Evolutionary conservation across 2,888 invertebrate genomes (phyloP), one percentile per base, ranked within the genome.

Genomic region (Drosophila suboccidentalis): DNA sequence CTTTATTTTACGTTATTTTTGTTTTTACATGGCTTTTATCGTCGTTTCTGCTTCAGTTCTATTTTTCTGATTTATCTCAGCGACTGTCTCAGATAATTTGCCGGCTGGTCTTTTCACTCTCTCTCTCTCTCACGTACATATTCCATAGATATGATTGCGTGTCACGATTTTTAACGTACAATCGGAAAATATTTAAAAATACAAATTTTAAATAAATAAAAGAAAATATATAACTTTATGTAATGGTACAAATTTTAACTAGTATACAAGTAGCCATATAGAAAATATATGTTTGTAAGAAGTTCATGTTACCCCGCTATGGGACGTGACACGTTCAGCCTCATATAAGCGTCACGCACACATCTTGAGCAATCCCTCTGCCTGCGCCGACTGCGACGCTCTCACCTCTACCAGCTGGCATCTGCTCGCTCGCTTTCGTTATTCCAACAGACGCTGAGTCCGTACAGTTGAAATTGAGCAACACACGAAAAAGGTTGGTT

Each of bases 401-500:
- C 68, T 51, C 54, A 26, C 6, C 55, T 41, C 46, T 29, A 17
- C 43, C 63, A 65, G 71, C 64, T 44, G 51, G 39, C 74, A 50
- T 79, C 57, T 64, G 53, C 60, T 26, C 44, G 29, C 58, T 64
- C 39, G 74, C 62, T 73, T 87, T 80, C 86, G 71, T 82, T 75
- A 55, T 70, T 39, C 41, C 57, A 61, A 54, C 19, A 43, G 71
- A 68, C 67, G 59, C 67, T 6, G 6, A 57, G 67, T 77, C 73
- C 75, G 86, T 91, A 91, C 92, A 91, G 91, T 91, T 89, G 71
- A 86, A 86, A 75, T 85, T 79, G 71, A 86, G 81, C 81, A 81
- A 75, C 81, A 71, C 75, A 80, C 78, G 81, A 68, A 75, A 80
- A 78, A 90, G 90, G 91, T 92, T 91, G 75, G 90, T 83, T 55